phyloP scores from a whole-genome alignment of 37 sponge, comb jelly and placozoan species.

The Theonella swinhoei region DNA sequence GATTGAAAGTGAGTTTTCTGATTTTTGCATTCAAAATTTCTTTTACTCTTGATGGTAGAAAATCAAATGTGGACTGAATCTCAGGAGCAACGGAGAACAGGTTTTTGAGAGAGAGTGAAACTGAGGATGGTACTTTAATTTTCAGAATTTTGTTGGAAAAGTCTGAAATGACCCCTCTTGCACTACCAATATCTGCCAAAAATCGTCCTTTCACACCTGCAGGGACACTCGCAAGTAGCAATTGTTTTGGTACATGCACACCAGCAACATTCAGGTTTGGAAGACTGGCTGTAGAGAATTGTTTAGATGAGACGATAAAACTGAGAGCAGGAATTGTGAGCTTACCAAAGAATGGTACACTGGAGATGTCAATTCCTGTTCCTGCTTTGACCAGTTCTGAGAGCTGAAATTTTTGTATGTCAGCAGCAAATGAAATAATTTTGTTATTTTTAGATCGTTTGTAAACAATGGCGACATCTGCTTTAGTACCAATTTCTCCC shows the following conservation, averaged over 20 bases:
- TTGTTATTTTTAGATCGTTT: neutral
- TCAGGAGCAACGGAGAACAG: neutral
- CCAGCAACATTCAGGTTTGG: neutral
- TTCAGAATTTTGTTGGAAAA: neutral
- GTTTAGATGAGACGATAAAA: neutral
- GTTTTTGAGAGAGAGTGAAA: neutral
- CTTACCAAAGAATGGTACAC: neutral
- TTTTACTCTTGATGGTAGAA: neutral
- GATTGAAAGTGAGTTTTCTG: neutral
- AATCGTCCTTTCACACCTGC: neutral
- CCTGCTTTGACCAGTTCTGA: neutral
- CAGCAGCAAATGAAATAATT: neutral
- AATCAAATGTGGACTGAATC: neutral
- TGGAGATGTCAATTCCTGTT: neutral
- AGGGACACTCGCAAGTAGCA: neutral
- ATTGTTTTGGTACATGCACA: neutral
- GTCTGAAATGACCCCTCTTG: neutral
- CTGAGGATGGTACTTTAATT: neutral
- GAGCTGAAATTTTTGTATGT: neutral
- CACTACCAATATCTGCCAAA: neutral
- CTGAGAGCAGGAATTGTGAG: neutral
- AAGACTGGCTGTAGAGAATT: neutral
- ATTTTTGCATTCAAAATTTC: neutral
- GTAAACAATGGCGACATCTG: neutral
- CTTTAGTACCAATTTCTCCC: neutral